Base-by-base conservation (phyloP, 2,797 vertebrate species). In the Ctenopoma kingsleyae region DNA sequence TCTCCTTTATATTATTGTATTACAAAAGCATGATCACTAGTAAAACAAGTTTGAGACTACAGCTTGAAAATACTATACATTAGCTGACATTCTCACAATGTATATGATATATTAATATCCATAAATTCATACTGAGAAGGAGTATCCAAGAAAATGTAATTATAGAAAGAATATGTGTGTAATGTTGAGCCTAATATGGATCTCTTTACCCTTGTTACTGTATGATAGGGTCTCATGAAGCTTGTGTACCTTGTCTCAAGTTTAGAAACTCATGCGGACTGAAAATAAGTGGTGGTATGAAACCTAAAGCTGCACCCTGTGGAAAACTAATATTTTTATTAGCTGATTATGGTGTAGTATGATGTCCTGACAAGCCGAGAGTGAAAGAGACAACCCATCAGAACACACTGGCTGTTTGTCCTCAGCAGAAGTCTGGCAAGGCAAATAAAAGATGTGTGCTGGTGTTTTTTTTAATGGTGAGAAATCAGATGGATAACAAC, bases 311-410 rank as follows among this genome's bases (percentile, higher is more conserved):
- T 80, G 78, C 83, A 67, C 71, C 78, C 83, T 74, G 67, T 79
- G 68, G 82, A 70, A 89, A 89, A 89, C 85, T 48, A 81, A 91
- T 90, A 86, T 92, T 89, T 90, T 83, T 71, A 87, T 89, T 83
- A 83, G 78, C 74, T 56, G 67, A 86, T 82, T 78, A 57, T 80
- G 53, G 41, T 65, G 55, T 67, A 74, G 72, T 80, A 71, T 87
- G 75, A 88, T 89, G 82, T 88, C 76, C 66, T 78, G 44, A 82
- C 56, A 67, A 81, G 78, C 71, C 74, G 80, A 70, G 54, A 61
- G 46, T 38, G 68, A 84, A 76, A 78, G 59, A 89, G 64, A 71
- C 56, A 59, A 60, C 62, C 68, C 50, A 58, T 87, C 80, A 80
- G 69, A 80, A 68, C 67, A 58, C n/a, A 22, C 30, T 67, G 59